Conservation (phyloP, 2,797 vertebrate species). For the Chaenodraco wilsoni region DNA sequence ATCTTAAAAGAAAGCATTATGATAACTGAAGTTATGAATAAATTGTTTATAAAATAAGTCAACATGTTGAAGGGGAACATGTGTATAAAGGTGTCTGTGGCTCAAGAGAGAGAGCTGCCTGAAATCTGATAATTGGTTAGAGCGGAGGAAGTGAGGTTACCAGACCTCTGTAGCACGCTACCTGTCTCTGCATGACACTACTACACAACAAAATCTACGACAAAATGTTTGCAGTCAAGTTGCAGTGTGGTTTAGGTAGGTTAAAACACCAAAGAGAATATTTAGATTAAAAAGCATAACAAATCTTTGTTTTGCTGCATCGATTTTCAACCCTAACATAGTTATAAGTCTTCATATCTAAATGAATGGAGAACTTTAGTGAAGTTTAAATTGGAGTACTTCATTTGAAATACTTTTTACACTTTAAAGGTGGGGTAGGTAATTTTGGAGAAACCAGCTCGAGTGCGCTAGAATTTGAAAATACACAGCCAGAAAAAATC, state of each 20-base stretch:
- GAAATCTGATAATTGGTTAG: conserved; percentile 1
- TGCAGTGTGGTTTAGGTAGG: neutral
- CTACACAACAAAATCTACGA: neutral
- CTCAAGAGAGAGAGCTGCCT: neutral
- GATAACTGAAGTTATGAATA: neutral
- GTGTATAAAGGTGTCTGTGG: neutral
- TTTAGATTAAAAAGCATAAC: neutral
- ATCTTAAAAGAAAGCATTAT: neutral
- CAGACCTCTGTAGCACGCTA: neutral
- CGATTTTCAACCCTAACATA: neutral
- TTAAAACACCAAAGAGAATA: neutral
- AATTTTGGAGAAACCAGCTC: too few relatives aligned
- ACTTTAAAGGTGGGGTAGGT: neutral
- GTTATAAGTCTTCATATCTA: neutral
- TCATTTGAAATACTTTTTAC: neutral
- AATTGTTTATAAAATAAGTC: neutral
- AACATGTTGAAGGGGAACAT: neutral
- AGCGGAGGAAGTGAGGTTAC: neutral
- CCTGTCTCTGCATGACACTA: neutral
- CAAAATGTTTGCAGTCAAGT: neutral
- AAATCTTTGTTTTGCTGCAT: neutral
- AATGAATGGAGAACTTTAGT: neutral
- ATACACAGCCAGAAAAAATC: too few relatives aligned
- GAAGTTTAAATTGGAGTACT: neutral
- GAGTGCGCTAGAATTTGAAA: too few relatives aligned